phyloP scores from a whole-genome alignment of 2,888 invertebrate species.

The Phalera bucephala region DNA sequence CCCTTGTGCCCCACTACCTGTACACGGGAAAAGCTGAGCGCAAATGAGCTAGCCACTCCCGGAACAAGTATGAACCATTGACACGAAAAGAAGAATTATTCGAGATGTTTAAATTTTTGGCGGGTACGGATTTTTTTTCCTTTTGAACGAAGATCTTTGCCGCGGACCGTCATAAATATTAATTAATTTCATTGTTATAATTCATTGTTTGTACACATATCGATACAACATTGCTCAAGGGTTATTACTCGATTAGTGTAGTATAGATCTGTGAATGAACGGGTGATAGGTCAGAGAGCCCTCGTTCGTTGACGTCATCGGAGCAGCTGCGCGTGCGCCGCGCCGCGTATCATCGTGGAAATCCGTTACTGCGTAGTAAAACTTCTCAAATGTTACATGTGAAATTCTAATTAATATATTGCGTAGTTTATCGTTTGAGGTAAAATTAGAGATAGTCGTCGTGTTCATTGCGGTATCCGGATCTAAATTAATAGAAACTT shows the following conservation, averaged over 20 bases:
- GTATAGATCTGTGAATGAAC: constrained; percentile 3
- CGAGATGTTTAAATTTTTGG: no score
- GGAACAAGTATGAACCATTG: no score
- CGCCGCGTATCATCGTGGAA: constrained; percentile 4
- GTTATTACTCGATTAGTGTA: constrained; percentile 19
- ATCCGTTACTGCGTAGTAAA: constrained; percentile 25
- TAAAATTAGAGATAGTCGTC: no score
- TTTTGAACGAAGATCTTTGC: no score
- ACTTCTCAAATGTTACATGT: not conserved
- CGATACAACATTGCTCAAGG: constrained; percentile 16
- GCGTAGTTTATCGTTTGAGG: constrained; percentile 14
- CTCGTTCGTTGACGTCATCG: not conserved
- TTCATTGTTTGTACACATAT: constrained; percentile 14
- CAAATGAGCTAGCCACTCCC: no score
- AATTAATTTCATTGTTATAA: constrained; percentile 5
- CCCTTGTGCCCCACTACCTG: no score
- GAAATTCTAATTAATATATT: constrained; percentile 9
- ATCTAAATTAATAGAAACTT: no score
- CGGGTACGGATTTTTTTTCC: no score
- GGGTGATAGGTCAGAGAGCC: constrained; percentile 2
- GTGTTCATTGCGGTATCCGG: no score
- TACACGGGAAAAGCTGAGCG: no score
- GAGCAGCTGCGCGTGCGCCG: not conserved
- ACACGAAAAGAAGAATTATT: no score
- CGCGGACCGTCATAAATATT: no score